These are phyloP conservation scores for Tipula lateralis DNA, from an alignment of 2,888 invertebrate species.

Conservation along the genomic window DNA sequence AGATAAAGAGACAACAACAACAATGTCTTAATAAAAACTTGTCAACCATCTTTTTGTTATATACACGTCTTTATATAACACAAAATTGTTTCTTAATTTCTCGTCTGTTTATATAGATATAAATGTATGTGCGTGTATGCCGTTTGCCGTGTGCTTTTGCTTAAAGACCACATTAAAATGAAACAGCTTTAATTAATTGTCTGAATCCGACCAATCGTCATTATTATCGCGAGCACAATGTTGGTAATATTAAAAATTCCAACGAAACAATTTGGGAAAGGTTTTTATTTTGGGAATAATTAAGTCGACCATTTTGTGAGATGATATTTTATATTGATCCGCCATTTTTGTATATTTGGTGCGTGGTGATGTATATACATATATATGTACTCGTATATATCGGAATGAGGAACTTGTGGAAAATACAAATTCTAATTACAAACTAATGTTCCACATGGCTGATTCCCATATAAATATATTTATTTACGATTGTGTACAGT, in stretches of 20 bases:
- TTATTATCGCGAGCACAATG: neutral
- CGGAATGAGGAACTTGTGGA: neutral
- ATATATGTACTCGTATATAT: neutral
- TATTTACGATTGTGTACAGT: neutral
- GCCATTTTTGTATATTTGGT: neutral
- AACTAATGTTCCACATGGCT: neutral
- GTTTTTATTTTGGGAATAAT: neutral
- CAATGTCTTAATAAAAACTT: conserved; percentile 16
- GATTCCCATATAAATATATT: neutral
- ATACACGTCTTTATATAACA: neutral
- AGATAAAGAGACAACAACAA: neutral
- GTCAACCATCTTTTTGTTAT: conserved; percentile 27
- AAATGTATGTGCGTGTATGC: neutral
- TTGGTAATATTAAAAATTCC: neutral
- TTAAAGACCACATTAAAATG: neutral
- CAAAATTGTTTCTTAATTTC: neutral
- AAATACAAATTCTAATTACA: neutral
- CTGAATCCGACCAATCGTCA: conserved; percentile 26
- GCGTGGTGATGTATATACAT: too few relatives aligned
- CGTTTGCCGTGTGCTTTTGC: neutral
- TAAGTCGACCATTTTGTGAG: neutral
- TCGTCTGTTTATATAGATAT: too few relatives aligned
- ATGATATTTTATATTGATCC: neutral
- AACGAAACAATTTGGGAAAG: neutral
- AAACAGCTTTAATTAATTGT: conserved; percentile 25